Base-by-base conservation (phyloP, 2,888 invertebrate species). In the Brachypalpus laphriformis region DNA sequence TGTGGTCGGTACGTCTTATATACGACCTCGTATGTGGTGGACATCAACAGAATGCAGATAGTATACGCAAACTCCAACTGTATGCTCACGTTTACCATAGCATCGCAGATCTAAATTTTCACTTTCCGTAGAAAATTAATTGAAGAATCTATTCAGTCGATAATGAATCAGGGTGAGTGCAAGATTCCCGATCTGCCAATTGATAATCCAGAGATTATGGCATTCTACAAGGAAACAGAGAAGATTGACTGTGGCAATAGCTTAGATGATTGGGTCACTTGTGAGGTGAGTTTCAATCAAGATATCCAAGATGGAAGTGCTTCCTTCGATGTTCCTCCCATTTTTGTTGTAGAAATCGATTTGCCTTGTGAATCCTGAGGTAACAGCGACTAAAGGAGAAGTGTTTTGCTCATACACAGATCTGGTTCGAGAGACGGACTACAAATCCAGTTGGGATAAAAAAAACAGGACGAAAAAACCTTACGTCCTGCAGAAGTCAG, bases 261-360 rank as follows among this genome's bases (percentile, higher is more conserved):
- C 6, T 93, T 91, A 82, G 93, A 92, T 40, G 95, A 97, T 90
- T 98, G 98, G 98, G 96, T 97, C 1, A 93, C 93, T 88, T 95
- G 96, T 87, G 93, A 94, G 90, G 96, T 96, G 90, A 16, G 8
- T 1, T 37, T 45, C 9, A 4, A 0, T 0, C 22, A 22, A 25
- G n/a, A n/a, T n/a, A n/a, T n/a, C n/a, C n/a, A n/a, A n/a, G n/a
- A n/a, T n/a, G n/a, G n/a, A n/a, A n/a, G 1, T 1, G 4, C 6
- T 11, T 5, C 5, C 3, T 11, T 20, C 1, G 5, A 8, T 34
- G n/a, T 28, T 2, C 7, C 22, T 8, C 2, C 7, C 22, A n/a
- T 8, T 1, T 18, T n/a, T n/a, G 22, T 45, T 49, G 16, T 31
- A 92, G 91, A 90, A 91, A 89, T 92, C 92, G 0, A 89, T 90